A percentile compares a stretch with the other conserved stretches of the same genome.
Evolutionary conservation across 1,140 invertebrate species (phyloP).

Genomic region (Thaumetopoea pityocampa): DNA sequence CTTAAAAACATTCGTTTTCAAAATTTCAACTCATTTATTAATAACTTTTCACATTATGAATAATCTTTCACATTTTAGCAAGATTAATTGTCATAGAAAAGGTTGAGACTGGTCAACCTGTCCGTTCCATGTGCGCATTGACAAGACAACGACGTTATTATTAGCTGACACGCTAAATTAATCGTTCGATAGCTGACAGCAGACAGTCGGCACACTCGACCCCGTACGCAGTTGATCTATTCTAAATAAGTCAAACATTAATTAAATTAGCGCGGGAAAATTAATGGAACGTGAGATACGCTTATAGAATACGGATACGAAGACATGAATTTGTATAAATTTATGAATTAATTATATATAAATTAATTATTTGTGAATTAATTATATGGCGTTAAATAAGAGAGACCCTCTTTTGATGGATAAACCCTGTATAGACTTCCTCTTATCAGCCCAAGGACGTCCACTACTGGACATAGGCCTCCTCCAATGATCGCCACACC

Average conservation of each 20-base stretch:
- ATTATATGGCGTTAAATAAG: no score
- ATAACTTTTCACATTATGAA: slow-evolving; percentile 1
- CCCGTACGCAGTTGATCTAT: background rate
- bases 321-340: background rate
- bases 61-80: background rate
- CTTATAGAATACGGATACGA: background rate
- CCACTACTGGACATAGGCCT: no score
- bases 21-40: background rate
- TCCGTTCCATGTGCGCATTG: slow-evolving; percentile 31
- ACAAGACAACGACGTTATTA: slow-evolving; percentile 31
- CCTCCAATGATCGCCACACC: no score
- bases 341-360: background rate
- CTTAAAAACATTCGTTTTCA: background rate
- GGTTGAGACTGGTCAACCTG: slow-evolving; percentile 21
- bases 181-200: slow-evolving; percentile 26
- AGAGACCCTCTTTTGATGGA: no score
- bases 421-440: no score
- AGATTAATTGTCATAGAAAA: slow-evolving; percentile 20
- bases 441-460: no score
- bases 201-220: background rate
- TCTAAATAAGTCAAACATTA: slow-evolving; percentile 1
- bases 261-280: background rate
- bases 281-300: background rate
- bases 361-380: no score
- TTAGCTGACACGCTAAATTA: slow-evolving; percentile 36